Base-by-base conservation (phyloP, 1,140 invertebrate genomes). In the Himalopsyche phryganea region DNA sequence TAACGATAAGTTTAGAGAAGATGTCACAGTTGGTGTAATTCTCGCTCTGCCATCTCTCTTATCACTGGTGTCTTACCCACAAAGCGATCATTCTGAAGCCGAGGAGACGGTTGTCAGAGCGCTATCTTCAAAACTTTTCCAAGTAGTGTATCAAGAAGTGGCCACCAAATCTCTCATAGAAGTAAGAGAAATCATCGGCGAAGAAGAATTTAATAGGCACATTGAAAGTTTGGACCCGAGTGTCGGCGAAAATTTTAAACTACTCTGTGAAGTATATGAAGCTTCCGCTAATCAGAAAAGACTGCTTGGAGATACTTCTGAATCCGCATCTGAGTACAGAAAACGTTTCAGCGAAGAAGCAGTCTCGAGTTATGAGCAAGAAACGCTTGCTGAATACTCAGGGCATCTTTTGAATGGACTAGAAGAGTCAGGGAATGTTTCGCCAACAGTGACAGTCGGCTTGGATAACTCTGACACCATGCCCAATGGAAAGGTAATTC, bases 71-170 rank as follows among this genome's bases (percentile, higher is more conserved):
- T 13, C 81, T 66, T 65, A 76, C 44, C 69, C 60, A 69, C 71
- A 69, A 54, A 75, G 66, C 67, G 67, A 67, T 70, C 69, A 64
- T 67, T 68, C 65, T 54, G 70, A 67, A 60, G 69, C 77, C 69
- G 38, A 71, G 66, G 55, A 69, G 75, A 63, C 77, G 61, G 66
- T 81, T 1, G 80, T 87, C 19, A 74, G 81, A 54, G 76, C 80
- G 0, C 70, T 90, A 13, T 80, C 83, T 1, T 80, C 83, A n/a
- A 84, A 84, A 66, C 70, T 90, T 54, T 79, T 81, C 1, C 84
- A 88, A 61, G 74, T 82, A 0, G 71, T 80, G 0, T 85, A 86
- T 63, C 85, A 86, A 69, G 86, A 89, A 67, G 81, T 85, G 1
- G 82, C 84, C 0, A 64, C 89, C 0, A 79, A 83, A 44, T 84